These are phyloP conservation scores for Trachelus iudaicus DNA, from an alignment of 2,888 invertebrate genomes.

Conservation along the genomic window DNA sequence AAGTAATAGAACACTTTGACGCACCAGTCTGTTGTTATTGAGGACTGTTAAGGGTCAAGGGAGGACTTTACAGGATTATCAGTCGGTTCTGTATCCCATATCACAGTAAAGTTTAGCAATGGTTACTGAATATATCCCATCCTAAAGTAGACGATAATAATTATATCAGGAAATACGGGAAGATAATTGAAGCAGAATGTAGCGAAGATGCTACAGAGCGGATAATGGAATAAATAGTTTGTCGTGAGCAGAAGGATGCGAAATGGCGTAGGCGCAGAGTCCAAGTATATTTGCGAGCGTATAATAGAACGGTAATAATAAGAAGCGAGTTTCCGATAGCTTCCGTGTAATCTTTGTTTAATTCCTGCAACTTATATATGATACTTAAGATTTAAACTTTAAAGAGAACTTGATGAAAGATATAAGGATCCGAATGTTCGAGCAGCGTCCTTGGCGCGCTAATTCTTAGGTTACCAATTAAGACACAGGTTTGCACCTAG, in stretches of 20 bases:
- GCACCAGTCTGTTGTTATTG: neutral
- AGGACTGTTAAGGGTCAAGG: neutral
- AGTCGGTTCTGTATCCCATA: neutral
- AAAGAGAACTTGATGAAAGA: neutral
- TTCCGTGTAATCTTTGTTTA: neutral
- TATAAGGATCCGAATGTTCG: neutral
- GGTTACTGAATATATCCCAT: neutral
- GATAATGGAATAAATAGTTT: neutral
- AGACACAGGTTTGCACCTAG: neutral
- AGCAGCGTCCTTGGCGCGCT: constrained; percentile 8
- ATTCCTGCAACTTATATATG: neutral
- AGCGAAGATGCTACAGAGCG: neutral
- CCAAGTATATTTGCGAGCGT: neutral
- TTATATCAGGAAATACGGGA: neutral
- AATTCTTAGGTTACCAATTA: constrained; percentile 21
- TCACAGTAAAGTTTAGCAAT: neutral
- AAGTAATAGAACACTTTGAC: neutral
- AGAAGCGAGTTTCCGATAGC: neutral
- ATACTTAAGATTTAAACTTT: neutral
- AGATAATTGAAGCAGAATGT: neutral
- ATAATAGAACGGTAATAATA: neutral
- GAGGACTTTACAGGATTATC: neutral
- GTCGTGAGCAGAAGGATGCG: neutral
- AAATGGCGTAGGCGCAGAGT: neutral
- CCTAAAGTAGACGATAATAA: neutral